Conservation (phyloP, 2,888 invertebrate species). For the Amphipoea lucens region DNA sequence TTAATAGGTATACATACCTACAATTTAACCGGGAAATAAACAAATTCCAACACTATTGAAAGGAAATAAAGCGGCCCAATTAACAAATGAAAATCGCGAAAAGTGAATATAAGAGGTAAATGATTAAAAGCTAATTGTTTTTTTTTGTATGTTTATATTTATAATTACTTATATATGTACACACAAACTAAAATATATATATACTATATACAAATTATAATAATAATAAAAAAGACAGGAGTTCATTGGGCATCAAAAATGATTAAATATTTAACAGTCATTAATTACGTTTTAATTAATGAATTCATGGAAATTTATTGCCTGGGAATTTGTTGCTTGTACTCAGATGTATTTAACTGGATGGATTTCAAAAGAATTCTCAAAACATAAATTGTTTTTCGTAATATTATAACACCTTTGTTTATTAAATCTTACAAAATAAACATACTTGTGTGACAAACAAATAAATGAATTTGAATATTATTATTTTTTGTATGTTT, state of each 20-base stretch:
- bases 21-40: neutral
- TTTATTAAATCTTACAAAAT: neutral
- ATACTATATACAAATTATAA: too few species aligned
- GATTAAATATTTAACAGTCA: conserved; percentile 8
- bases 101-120: conserved; percentile 13
- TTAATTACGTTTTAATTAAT: conserved; percentile 7
- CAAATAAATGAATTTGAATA: neutral
- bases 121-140: too few species aligned
- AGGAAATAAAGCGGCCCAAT: conserved; percentile 5
- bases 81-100: conserved; percentile 4
- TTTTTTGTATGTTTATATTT: too few species aligned
- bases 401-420: too few species aligned
- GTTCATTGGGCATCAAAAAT: too few species aligned
- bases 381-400: neutral
- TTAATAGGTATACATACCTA: neutral
- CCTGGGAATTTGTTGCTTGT: neutral
- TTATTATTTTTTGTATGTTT: too few species aligned
- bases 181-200: too few species aligned
- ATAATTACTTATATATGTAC: too few species aligned
- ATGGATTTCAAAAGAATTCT: neutral
- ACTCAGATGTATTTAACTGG: neutral
- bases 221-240: too few species aligned
- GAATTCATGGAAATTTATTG: conserved; percentile 17
- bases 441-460: neutral
- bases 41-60: conserved; percentile 1